A percentile compares a stretch with the other conserved stretches of the same genome.
Conservation (phyloP, 2,113 vertebrate genomes). For the Podarcis muralis region DNA sequence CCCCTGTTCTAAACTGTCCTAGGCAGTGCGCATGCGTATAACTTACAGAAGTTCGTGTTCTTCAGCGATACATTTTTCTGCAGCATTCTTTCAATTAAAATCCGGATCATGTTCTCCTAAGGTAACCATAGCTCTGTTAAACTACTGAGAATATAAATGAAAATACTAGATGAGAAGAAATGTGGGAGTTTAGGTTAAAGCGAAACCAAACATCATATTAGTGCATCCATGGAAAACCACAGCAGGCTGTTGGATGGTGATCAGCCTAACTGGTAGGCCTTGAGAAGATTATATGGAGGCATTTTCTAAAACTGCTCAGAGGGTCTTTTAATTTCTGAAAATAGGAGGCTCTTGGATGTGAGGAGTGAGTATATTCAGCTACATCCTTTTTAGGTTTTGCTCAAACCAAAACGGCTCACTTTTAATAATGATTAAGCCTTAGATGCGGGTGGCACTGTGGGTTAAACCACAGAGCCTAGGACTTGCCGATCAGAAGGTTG, state of each 20-base stretch:
- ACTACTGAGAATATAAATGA: neutral
- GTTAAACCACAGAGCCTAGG: too few relatives aligned
- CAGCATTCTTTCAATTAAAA: conserved; percentile 12
- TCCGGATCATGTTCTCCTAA: neutral
- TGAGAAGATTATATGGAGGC: neutral
- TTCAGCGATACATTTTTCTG: conserved; percentile 10
- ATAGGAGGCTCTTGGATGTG: neutral
- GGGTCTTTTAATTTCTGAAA: conserved; percentile 23
- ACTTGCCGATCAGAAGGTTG: too few relatives aligned
- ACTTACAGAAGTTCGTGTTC: neutral
- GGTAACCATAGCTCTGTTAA: neutral
- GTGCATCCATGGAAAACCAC: neutral
- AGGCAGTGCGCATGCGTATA: neutral
- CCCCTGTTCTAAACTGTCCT: neutral
- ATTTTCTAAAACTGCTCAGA: conserved; percentile 29
- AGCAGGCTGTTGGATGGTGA: neutral
- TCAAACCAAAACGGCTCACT: conserved; percentile 10
- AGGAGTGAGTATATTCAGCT: neutral
- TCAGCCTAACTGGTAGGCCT: neutral
- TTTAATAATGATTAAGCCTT: conserved; percentile 29
- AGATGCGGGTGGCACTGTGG: neutral
- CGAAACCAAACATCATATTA: conserved; percentile 4
- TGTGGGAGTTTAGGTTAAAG: neutral
- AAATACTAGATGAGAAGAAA: conserved; percentile 13
- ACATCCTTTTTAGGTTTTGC: neutral